Evolutionary conservation across 2,113 vertebrate species (phyloP).

Genomic region (Thalassoma bifasciatum): DNA sequence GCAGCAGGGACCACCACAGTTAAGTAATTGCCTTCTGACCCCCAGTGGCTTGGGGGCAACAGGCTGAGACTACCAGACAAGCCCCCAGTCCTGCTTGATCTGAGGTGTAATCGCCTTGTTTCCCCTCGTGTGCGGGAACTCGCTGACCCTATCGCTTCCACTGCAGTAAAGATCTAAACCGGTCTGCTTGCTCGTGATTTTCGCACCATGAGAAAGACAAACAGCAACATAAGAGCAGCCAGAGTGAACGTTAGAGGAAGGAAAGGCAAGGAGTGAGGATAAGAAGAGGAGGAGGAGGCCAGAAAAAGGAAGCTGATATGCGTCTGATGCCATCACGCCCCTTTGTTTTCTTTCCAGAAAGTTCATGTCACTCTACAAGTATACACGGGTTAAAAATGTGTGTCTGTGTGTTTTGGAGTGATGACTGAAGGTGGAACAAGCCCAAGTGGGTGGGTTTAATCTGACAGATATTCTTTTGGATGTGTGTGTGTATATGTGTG

Average conservation of each 20-base stretch:
- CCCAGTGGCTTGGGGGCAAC: constrained; percentile 41
- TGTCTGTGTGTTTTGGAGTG: constrained; percentile 43
- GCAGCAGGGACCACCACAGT: constrained; percentile 59
- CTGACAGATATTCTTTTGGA: constrained; percentile 42
- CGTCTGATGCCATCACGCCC: constrained; percentile 17
- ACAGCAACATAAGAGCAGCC: constrained; percentile 3
- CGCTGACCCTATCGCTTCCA: constrained; percentile 38
- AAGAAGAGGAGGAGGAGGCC: constrained; percentile 40
- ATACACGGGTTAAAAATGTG: constrained; percentile 11
- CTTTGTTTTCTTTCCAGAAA: constrained; percentile 22
- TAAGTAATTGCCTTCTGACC: constrained; percentile 75
- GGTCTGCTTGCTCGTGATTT: constrained; percentile 16
- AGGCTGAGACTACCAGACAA: constrained; percentile 44
- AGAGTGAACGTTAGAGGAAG: constrained; percentile 45
- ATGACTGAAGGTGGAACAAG: constrained; percentile 41
- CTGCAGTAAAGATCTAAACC: constrained; percentile 24
- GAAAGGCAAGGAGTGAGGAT: constrained; percentile 56
- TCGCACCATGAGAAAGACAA: constrained; percentile 16
- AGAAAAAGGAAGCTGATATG: constrained; percentile 32
- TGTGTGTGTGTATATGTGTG: constrained; percentile 37
- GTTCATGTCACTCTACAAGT: constrained; percentile 16
- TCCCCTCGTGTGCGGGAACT: constrained; percentile 48
- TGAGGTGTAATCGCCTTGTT: constrained; percentile 27
- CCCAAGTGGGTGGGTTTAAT: constrained; percentile 46
- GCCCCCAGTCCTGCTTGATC: constrained; percentile 28